Percentiles rank a stretch among this genome's conserved stretches.
Evolutionary conservation across 92 coral and sea anemone species (phyloP).

Genomic region (Epizoanthus illoricatus): DNA sequence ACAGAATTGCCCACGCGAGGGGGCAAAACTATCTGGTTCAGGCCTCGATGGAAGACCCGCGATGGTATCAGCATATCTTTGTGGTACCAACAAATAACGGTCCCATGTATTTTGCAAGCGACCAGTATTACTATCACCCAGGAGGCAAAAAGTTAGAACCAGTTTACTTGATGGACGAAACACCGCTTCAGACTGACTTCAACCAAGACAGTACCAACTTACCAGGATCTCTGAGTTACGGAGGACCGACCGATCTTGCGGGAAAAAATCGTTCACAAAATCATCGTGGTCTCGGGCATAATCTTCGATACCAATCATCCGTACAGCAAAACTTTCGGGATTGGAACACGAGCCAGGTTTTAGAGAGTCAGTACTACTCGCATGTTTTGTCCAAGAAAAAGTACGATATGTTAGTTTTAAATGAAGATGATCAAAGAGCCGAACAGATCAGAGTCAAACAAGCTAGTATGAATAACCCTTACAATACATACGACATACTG

Average conservation of each 20-base stretch:
- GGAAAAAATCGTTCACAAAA: background rate
- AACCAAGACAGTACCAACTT: background rate
- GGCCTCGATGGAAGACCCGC: conserved; percentile 31
- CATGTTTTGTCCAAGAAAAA: background rate
- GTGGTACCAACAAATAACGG: conserved; percentile 4
- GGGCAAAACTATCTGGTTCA: conserved; percentile 30
- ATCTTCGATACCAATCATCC: background rate
- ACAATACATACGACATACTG: conserved; percentile 24
- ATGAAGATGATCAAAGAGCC: conserved; percentile 31
- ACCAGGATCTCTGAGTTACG: background rate
- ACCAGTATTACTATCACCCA: conserved; percentile 25
- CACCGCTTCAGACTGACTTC: background rate
- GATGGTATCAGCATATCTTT: conserved; percentile 40
- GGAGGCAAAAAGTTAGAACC: conserved; percentile 9
- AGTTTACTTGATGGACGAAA: conserved; percentile 16
- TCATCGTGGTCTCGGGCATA: too few relatives aligned
- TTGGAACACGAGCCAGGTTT: background rate
- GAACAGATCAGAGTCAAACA: conserved; percentile 34
- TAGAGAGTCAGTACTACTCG: background rate
- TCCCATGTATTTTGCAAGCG: conserved; percentile 16
- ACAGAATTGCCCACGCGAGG: conserved; percentile 1
- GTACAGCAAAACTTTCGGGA: background rate
- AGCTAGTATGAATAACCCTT: background rate
- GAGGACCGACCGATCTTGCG: background rate
- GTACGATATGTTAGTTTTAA: conserved; percentile 33